Evolutionary conservation across 2,797 vertebrate genomes (phyloP).

Genomic region (Pangasius djambal): DNA sequence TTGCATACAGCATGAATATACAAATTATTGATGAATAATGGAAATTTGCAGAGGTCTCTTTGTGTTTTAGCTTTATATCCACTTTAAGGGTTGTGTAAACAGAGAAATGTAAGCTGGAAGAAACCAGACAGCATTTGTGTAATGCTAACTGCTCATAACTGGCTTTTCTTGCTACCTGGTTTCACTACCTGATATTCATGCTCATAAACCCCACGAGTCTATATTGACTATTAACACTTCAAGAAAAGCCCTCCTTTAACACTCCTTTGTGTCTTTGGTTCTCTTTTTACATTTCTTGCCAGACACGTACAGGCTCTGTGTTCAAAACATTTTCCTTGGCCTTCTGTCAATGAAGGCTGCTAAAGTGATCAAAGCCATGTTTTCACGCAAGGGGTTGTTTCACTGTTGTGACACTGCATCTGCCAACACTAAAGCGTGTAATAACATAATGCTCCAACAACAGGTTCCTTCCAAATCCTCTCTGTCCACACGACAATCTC

Average conservation of each 20-base stretch:
- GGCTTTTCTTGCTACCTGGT: background rate
- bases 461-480: background rate
- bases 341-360: conserved; percentile 11
- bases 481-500: background rate
- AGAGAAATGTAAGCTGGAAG: background rate
- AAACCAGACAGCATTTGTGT: background rate
- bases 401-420: conserved; percentile 24
- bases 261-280: background rate
- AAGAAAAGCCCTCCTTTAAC: background rate
- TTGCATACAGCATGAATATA: no score
- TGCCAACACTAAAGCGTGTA: background rate
- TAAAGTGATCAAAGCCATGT: conserved; percentile 39
- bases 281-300: conserved; percentile 52
- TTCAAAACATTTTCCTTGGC: conserved; percentile 46
- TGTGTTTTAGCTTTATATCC: background rate
- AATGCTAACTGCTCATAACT: background rate
- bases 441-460: background rate
- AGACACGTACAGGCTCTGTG: conserved; percentile 32
- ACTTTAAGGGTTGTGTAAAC: background rate
- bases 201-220: background rate
- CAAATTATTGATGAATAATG: no score
- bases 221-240: background rate
- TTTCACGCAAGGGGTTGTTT: conserved; percentile 22
- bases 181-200: background rate
- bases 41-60: background rate